Conservation (phyloP, 2,113 vertebrate genomes). For the Rhadina sibilatrix region DNA sequence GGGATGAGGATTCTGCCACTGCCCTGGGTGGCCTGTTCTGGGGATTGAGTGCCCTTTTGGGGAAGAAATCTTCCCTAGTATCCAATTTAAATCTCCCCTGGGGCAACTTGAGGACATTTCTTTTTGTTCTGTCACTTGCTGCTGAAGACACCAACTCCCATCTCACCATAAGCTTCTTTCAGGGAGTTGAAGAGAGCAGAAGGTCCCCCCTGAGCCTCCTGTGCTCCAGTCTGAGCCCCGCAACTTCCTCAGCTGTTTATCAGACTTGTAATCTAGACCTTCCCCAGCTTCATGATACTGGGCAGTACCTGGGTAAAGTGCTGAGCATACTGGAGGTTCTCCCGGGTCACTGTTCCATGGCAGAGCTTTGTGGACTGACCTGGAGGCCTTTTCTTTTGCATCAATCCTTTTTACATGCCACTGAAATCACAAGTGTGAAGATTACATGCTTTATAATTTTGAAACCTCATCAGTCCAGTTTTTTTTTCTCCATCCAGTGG, state of each 20-base stretch:
- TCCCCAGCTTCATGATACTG: neutral
- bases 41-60: neutral
- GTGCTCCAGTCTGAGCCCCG: neutral
- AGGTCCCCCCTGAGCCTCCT: neutral
- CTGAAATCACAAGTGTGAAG: neutral
- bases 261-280: neutral
- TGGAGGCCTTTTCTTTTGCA: neutral
- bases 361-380: neutral
- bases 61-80: neutral
- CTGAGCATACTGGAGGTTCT: neutral
- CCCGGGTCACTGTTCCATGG: neutral
- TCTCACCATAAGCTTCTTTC: neutral
- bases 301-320: neutral
- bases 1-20: neutral
- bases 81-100: neutral
- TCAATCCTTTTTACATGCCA: neutral
- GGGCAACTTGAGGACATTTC: neutral
- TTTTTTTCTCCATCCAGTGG: neutral
- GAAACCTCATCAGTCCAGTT: neutral
- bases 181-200: neutral
- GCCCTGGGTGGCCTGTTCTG: neutral
- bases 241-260: neutral
- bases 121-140: neutral
- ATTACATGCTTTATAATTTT: neutral
- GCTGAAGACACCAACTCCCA: neutral